Base-by-base conservation (phyloP, 2,888 invertebrate species). In the Drosophila glabriapex region DNA sequence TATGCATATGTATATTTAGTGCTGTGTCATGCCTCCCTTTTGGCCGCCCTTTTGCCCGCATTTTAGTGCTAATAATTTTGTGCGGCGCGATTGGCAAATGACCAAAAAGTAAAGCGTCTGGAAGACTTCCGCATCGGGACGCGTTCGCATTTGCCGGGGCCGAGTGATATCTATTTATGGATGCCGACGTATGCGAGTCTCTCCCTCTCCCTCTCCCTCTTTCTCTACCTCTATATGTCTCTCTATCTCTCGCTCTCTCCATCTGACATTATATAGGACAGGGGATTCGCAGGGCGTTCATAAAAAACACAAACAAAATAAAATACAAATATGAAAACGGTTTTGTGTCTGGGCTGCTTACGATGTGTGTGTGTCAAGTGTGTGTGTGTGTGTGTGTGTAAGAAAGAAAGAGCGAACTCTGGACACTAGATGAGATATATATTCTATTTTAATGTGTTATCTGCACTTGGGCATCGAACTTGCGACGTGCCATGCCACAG, bases 51-150 rank as follows among this genome's bases (percentile, higher is more conserved):
- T 43, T 55, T 68, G 64, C 22, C 14, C 68, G 41, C 50, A 60
- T 49, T 76, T 69, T 71, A 67, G 71, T 78, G 78, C 70, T 68
- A 80, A 83, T 83, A 76, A 78, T 76, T 80, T 35, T 55, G 28
- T 29, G 56, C 12, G 28, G 63, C 68, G 68, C 76, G 81, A 82
- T 90, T 88, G 88, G 88, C 88, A 88, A 89, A 78, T 86, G 82
- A 90, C 90, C 88, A 90, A 83, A 85, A 85, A 75, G 64, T 70
- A 54, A 79, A 65, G 73, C 76, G 88, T 88, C 88, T 88, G 88
- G 88, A 88, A 89, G 79, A 90, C 90, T 88, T 90, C 88, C 88
- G 88, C 90, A 89, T 88, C 86, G 78, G 89, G 82, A 88, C 76
- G 39, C 56, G 14, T 39, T 68, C 66, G 64, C 46, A 46, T 46